A percentile compares a stretch with the other conserved stretches of the same genome.
phyloP scores from a whole-genome alignment of 2,888 invertebrate genomes.

The Aphodius granarius region DNA sequence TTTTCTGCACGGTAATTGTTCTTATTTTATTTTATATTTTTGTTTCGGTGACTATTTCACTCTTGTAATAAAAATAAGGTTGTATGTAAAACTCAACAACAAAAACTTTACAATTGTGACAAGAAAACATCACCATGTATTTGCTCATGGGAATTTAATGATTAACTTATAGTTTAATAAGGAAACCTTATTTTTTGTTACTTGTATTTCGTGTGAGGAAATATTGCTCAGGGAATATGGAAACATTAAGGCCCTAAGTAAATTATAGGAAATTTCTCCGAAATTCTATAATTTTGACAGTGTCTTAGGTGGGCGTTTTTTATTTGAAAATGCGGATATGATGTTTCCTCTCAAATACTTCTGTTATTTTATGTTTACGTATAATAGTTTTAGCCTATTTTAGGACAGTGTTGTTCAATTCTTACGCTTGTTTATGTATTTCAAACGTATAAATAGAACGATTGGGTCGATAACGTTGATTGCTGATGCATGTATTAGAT shows the following conservation, averaged over 20 bases:
- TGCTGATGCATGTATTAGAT: not conserved
- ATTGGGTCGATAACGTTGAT: not conserved
- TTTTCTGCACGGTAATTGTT: slow-evolving; percentile 42
- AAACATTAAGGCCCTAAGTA: not conserved
- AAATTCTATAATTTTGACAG: too few relatives aligned
- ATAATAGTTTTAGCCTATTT: not conserved
- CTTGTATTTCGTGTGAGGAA: not conserved
- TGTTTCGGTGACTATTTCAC: not conserved
- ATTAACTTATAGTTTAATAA: too few relatives aligned
- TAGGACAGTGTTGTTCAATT: not conserved
- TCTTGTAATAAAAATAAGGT: not conserved
- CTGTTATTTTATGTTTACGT: not conserved
- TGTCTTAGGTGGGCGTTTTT: not conserved
- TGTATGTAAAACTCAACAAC: not conserved
- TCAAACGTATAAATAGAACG: not conserved
- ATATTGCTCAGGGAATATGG: too few relatives aligned
- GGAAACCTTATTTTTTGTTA: not conserved
- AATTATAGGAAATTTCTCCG: not conserved
- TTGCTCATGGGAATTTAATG: too few relatives aligned
- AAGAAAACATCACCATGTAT: too few relatives aligned
- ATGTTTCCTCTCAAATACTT: not conserved
- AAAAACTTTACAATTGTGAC: not conserved
- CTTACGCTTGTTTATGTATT: not conserved
- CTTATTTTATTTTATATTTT: slow-evolving; percentile 32
- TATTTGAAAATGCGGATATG: not conserved